Base-by-base conservation (phyloP, 2,888 invertebrate species). In the Cheilosia variabilis region DNA sequence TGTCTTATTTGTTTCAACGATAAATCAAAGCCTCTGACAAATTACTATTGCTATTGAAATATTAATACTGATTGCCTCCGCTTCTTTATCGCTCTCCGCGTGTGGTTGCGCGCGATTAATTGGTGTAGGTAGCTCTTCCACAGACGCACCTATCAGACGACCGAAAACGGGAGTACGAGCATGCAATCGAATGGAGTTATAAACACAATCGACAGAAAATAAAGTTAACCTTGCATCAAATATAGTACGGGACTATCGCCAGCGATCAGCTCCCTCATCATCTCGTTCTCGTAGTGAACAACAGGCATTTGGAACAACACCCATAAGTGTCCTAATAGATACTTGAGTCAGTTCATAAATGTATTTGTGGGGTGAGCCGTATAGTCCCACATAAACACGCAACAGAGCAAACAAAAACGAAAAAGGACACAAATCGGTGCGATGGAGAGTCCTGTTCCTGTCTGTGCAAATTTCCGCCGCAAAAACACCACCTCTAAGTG, bases 301-400 rank as follows among this genome's bases (percentile, higher is more conserved):
- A 77, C 83, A 78, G 63, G 73, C 78, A 83, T 84, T 75, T 66
- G 71, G 50, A 86, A 86, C 71, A 86, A 80, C 86, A 81, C 81
- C 86, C 76, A 77, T 86, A 86, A 81, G 81, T 86, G 81, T 77
- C 76, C 86, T 86, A 86, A 81, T 86, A 86, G 86, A 86, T 86
- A 86, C 86, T 86, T 86, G 86, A 86, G 76, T 86, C 86, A 81
- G 86, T 86, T 86, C 80, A 86, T 86, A 86, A 86, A 80, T 66
- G 81, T 81, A 63, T 57, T 24, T 63, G 13, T 27, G 55, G 69
- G 69, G 76, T 77, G 66, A 71, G 77, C 47, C 57, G 66, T 58
- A 43, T 31, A 47, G 45, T n/a, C 55, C 15, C 31, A 53, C 22
- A 63, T 43, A 71, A 55, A 45, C 55, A 80, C 71, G 80, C 65